A percentile compares a stretch with the other conserved stretches of the same genome.
Conservation (phyloP, 2,113 vertebrate genomes). For the Platycercus adscitus region DNA sequence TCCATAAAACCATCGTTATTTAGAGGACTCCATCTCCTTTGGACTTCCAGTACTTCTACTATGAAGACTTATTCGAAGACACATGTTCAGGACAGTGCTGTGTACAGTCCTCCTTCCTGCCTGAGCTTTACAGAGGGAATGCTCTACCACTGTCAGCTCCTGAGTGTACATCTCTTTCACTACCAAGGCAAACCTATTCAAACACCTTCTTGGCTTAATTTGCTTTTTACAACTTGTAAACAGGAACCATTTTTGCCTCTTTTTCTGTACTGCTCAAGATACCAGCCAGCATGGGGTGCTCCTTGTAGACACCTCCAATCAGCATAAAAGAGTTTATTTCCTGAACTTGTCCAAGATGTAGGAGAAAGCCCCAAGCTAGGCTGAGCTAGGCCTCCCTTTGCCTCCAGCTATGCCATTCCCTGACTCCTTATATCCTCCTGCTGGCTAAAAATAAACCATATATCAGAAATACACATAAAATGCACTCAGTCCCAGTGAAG, state of each 20-base stretch:
- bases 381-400: not conserved
- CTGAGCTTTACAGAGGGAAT: not conserved
- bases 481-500: not conserved
- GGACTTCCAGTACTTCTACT: not conserved
- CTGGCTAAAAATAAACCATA: not conserved
- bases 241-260: not conserved
- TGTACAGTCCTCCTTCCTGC: not conserved
- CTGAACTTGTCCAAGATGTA: not conserved
- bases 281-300: not conserved
- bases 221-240: not conserved
- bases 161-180: not conserved
- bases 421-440: not conserved
- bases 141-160: not conserved
- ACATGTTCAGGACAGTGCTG: not conserved
- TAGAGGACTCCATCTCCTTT: not conserved
- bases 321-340: not conserved
- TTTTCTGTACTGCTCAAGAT: not conserved
- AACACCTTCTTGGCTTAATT: not conserved
- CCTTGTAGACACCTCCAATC: not conserved
- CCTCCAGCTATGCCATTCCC: not conserved
- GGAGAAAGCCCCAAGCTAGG: not conserved
- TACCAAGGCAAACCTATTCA: not conserved
- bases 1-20: not conserved
- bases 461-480: not conserved
- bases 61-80: accelerated